Base-by-base conservation (phyloP, 2,113 vertebrate species). In the Amblyopsis rosae region DNA sequence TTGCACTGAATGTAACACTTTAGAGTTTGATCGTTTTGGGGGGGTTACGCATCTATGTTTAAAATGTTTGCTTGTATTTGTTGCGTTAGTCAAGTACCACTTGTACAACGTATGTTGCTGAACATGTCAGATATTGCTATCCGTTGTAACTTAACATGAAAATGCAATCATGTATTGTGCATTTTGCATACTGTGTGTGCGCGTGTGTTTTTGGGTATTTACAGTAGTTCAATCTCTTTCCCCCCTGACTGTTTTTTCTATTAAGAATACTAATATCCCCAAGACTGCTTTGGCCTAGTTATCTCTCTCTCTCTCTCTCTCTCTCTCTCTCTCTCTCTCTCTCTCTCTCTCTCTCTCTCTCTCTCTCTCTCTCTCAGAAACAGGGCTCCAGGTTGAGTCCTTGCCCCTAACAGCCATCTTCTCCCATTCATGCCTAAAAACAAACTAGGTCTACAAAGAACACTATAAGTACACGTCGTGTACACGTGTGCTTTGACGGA, bases 201-300 rank as follows among this genome's bases (percentile, higher is more conserved):
- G 4, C 68, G 32, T 70, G 50, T 71, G 32, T 59, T 12, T 59
- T 59, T 4, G 17, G 58, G 8, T 62, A 60, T 64, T 57, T 73
- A n/a, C n/a, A n/a, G n/a, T n/a, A 32, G 16, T 46, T 74, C 53
- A 68, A 50, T 68, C 64, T 48, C 58, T 69, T 73, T 69, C 81
- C 75, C 79, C 74, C 77, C 73, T 79, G 82, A 86, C 70, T 63
- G 76, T 69, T 86, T 86, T 84, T 82, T 87, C 81, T 82, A 76
- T 85, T 79, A 84, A 77, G 83, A 79, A 70, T 67, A 79, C 80
- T 82, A 81, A 88, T 84, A 88, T 82, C 86, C 86, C 48, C 75
- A 65, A 88, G 86, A 88, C 82, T 86, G 57, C 69, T 79, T 71
- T 88, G 82, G 68, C 84, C 83, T 75, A 84, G 73, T 73, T 88